Evolutionary conservation across 2,797 vertebrate species (phyloP), one percentile per base, ranked within the genome.

Genomic region (Cynodonichthys magdalenae): DNA sequence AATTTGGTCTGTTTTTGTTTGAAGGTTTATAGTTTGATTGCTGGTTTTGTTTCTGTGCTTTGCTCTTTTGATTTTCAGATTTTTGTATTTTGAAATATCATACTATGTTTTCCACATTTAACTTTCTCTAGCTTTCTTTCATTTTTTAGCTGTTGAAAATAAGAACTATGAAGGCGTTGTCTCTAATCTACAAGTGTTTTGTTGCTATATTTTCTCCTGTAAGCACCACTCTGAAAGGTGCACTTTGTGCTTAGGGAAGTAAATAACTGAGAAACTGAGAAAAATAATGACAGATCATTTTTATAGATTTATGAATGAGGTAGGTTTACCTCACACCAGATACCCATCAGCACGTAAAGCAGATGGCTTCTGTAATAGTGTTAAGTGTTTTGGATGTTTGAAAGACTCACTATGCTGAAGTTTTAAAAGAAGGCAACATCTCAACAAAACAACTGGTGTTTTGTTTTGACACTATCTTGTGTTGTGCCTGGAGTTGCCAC

Each of bases 241-340:
- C 31, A 34, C 31, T 31, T 34, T 2, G 31, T 34, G 31, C 31
- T 34, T 34, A 8, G 31, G 8, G 31, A 9, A 20, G 27, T 56
- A 17, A 66, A 69, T 71, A 6, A 63, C 63, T 63, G 24, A n/a
- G 17, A 59, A 75, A 53, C 27, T 71, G n/a, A 66, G 47, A 56
- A 34, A 71, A 62, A 29, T 69, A 69, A 67, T 69, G 54, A 73
- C 60, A 72, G 46, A 34, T 28, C 48, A 36, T 41, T 74, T 69
- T 72, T 34, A 54, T 27, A 42, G 15, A 29, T 53, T 42, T 20
- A 24, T 45, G 20, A 42, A 6, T 57, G 28, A 65, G 36, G 36
- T 39, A 12, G 36, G 36, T 14, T 39, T 12, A 39, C 2, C 27
- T 58, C 18, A 45, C 63, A 42, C 34, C 6, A 45, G 45, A 57